Base-by-base conservation (phyloP, 2,797 vertebrate genomes). In the Mus spretus region DNA sequence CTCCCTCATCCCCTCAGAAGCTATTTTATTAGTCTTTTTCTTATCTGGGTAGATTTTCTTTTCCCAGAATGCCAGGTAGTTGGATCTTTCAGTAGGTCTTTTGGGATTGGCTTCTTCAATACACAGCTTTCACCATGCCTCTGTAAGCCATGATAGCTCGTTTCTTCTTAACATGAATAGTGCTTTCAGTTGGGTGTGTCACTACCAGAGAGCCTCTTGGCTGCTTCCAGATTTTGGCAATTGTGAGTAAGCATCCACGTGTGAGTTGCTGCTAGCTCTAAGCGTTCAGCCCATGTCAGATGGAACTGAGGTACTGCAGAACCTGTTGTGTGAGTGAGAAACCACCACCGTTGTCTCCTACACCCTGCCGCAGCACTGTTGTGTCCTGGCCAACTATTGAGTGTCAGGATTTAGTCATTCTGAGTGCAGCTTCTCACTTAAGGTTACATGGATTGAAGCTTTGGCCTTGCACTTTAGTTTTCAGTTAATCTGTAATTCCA, bases 401-500 rank as follows among this genome's bases (percentile, higher is more conserved):
- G 53, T 96, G 90, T 53, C 55, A 31, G 72, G 81, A 74, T 93
- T 72, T 78, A 74, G 75, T 44, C 20, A 61, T 90, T 90, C 81
- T 79, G 34, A 61, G 13, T 91, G 20, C 37, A 22, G 34, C 79
- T 61, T 85, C 77, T 59, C 57, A 80, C 17, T 40, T 87, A 11
- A 6, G 17, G 70, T 75, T 34, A 75, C 72, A 77, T 28, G 26
- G 17, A 61, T 20, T 37, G 28, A 61, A 47, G 28, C 70, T 14
- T 15, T 24, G 72, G 40, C 50, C 26, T 77, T 34, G 11, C 28
- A 77, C 19, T 77, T 87, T 61, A 31, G 24, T 70, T 70, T 77
- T 83, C 81, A 79, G 90, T 88, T 84, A 88, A 81, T 82, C 79
- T 95, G 50, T n/a, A 92, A 79, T 82, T 79, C 19, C n/a, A 92